Conservation (phyloP, 2,113 vertebrate genomes). For the Ranitomeya imitator region DNA sequence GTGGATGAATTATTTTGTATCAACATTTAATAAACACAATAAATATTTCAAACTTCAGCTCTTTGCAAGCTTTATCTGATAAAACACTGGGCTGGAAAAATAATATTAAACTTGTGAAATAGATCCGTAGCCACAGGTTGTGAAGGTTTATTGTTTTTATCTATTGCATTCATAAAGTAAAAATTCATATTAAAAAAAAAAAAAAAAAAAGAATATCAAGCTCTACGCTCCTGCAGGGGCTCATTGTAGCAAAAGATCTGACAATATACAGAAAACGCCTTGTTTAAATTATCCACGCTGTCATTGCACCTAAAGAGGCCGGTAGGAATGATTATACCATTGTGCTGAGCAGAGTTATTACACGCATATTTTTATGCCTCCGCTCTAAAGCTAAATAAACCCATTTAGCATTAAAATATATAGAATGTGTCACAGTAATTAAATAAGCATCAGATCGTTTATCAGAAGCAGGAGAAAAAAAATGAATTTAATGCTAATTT, state of each 20-base stretch:
- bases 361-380: conserved; percentile 30
- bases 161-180: conserved; percentile 23
- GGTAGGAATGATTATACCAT: conserved; percentile 13
- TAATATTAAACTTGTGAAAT: conserved; percentile 21
- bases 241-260: not conserved
- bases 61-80: not conserved
- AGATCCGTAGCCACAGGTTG: not conserved
- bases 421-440: conserved; percentile 48
- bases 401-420: conserved; percentile 50
- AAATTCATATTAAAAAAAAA: not conserved
- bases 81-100: not conserved
- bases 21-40: conserved; percentile 30
- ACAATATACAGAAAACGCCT: conserved; percentile 10
- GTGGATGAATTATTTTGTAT: conserved; percentile 14
- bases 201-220: not conserved
- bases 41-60: conserved; percentile 18
- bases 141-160: conserved; percentile 1
- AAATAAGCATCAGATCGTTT: conserved; percentile 50
- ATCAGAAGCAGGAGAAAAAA: conserved; percentile 26
- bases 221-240: not conserved
- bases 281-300: conserved; percentile 26
- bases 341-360: conserved; percentile 43
- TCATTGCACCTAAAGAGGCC: conserved; percentile 5
- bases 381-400: not conserved
- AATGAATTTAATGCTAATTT: conserved; percentile 50